Evolutionary conservation across 2,113 vertebrate species (phyloP), one percentile per base, ranked within the genome.

Genomic region (Australoheros scitulus): DNA sequence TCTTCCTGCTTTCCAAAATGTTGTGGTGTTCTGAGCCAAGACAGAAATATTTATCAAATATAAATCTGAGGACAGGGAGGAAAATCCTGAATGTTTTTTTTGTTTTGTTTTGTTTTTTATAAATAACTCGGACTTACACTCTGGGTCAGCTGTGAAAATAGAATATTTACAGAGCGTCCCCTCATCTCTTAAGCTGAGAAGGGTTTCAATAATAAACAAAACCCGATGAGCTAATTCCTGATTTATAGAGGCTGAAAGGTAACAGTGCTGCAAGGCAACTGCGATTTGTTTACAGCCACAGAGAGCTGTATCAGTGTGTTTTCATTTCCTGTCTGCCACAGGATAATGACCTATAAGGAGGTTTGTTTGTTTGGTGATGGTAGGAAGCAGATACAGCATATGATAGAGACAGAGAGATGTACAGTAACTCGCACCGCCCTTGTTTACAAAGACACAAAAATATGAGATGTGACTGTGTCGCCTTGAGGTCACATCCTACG

Each of bases 1-100:
- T 83, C 82, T 92, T 93, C 92, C 88, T 89, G 91, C 74, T 77
- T 79, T 81, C 83, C 83, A 75, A 55, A 68, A 59, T 91, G 81
- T 87, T 91, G 80, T 77, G 70, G 80, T 80, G 77, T 11, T 72
- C 63, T 60, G 61, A 68, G 77, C 52, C 80, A 78, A 76, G 22
- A 64, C 32, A 87, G 72, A 86, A 82, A 84, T 94, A 85, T 94
- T 89, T 91, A 86, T 90, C 50, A 55, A 47, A 83, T 70, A 60
- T 24, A 58, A 84, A 65, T 26, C 52, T 2, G 15, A 70, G 22
- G 41, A 88, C 68, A 79, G 80, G 56, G 57, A 75, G 77, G 80
- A 83, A 87, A 89, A 88, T 76, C 84, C 83, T 77, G 22, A 76
- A 74, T 11, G 20, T 17, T 83, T 84, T 79, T 79, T 29, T 29